Percentiles rank a stretch among this genome's conserved stretches.
Evolutionary conservation across 2,888 invertebrate genomes (phyloP).

Genomic region (Nomada fucata): DNA sequence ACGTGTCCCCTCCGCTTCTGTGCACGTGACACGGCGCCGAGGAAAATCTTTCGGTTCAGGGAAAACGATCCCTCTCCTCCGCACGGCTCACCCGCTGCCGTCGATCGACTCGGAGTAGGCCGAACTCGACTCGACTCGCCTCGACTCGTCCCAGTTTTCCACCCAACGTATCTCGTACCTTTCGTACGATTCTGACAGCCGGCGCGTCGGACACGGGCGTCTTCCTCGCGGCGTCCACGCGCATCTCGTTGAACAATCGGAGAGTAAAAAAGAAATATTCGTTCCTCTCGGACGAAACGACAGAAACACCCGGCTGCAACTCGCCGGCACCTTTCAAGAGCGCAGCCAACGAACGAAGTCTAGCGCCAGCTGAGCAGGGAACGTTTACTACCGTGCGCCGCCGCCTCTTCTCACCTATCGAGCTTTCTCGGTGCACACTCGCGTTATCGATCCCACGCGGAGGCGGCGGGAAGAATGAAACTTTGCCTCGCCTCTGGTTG

Average conservation of each 20-base stretch:
- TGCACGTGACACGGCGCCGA: slow-evolving; percentile 32
- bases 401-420: slow-evolving; percentile 15
- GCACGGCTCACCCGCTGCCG: no score
- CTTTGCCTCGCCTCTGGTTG: neutral
- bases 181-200: slow-evolving; percentile 71
- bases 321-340: slow-evolving; percentile 27
- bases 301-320: slow-evolving; percentile 19
- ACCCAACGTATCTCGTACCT: slow-evolving; percentile 61
- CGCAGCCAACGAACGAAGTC: slow-evolving; percentile 2
- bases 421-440: neutral
- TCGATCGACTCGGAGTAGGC: neutral
- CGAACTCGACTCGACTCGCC: no score
- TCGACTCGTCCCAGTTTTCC: neutral
- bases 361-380: slow-evolving; percentile 23
- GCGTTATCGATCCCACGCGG: slow-evolving; percentile 48
- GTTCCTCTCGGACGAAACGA: neutral
- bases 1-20: slow-evolving; percentile 21
- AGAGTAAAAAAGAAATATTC: no score
- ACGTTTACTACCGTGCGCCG: slow-evolving; percentile 38
- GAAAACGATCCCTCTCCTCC: neutral
- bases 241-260: slow-evolving; percentile 24
- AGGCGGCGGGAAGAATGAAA: slow-evolving; percentile 27
- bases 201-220: slow-evolving; percentile 66
- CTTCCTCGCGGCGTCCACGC: slow-evolving; percentile 19
- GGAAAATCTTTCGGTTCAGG: neutral